phyloP scores from a whole-genome alignment of 2,113 vertebrate species.

The Cynocephalus volans region DNA sequence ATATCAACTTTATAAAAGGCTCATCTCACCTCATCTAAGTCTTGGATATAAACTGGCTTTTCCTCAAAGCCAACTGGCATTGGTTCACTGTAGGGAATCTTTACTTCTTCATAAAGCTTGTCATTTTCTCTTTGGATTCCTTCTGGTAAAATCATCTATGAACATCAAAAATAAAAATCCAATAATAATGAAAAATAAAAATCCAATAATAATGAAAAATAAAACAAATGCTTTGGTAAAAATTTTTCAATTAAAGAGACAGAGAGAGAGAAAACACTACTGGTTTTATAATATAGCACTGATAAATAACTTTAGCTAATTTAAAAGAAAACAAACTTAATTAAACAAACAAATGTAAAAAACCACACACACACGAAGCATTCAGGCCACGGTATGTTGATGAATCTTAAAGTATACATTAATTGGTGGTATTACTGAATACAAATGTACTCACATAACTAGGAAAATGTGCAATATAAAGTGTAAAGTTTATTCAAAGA shows the following conservation, averaged over 20 bases:
- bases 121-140: constrained; percentile 95
- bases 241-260: constrained; percentile 14
- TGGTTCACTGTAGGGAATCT: constrained; percentile 95
- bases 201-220: constrained; percentile 28
- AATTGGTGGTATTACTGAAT: neutral
- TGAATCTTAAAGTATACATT: constrained; percentile 29
- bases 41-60: constrained; percentile 95
- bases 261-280: neutral
- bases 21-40: constrained; percentile 96
- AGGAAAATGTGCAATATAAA: constrained; percentile 29
- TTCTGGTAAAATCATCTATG: constrained; percentile 96
- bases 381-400: neutral
- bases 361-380: neutral
- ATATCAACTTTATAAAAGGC: constrained; percentile 39
- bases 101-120: constrained; percentile 98
- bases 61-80: constrained; percentile 96
- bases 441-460: neutral
- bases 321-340: constrained; percentile 65
- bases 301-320: constrained; percentile 9
- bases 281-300: neutral
- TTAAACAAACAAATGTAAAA: neutral
- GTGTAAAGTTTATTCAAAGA: neutral
- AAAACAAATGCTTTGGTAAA: constrained; percentile 17
- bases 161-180: constrained; percentile 65
- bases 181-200: constrained; percentile 36